Base-by-base conservation (phyloP, 2,797 vertebrate genomes). In the Podarcis lilfordi region DNA sequence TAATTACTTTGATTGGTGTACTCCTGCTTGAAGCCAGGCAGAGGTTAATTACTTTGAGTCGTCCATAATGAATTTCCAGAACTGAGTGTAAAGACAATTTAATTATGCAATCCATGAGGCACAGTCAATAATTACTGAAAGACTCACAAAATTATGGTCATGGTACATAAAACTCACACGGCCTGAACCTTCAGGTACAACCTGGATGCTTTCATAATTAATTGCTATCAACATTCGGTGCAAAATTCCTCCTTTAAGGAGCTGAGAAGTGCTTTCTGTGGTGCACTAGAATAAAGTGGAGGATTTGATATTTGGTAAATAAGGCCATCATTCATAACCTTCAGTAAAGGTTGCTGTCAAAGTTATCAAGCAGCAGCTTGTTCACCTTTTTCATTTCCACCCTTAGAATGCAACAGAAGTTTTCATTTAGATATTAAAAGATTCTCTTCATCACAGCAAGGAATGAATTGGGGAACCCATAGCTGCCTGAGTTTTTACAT, bases 1-100 rank as follows among this genome's bases (percentile, higher is more conserved):
- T 93, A 93, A 93, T 93, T 93, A 85, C 17, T 84, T 7, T 80
- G 90, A 86, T 90, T 86, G 45, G 66, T 92, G 75, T 87, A 78
- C 40, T 87, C 80, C 32, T 81, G 40, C 87, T 88, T 86, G 87
- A 80, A 80, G 35, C 43, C 85, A 88, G 88, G 6, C n/a, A 68
- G 8, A 84, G 77, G 43, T 86, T 66, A 82, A 79, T 89, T 91
- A 45, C n/a, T 86, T 23, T 32, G 72, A 88, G 78, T 85, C 80
- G 66, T 84, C 76, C 69, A 81, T 89, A 79, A 88, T 50, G 79
- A 90, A 71, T 87, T 81, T 79, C 59, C 86, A 61, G 61, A 89
- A 59, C 13, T 64, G 37, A 72, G 43, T 23, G 64, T 90, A 89
- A 85, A 72, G 29, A 35, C 85, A 85, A 85, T 91, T 85, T 87